phyloP scores from a whole-genome alignment of 2,888 invertebrate species.

The Stramonita haemastoma region DNA sequence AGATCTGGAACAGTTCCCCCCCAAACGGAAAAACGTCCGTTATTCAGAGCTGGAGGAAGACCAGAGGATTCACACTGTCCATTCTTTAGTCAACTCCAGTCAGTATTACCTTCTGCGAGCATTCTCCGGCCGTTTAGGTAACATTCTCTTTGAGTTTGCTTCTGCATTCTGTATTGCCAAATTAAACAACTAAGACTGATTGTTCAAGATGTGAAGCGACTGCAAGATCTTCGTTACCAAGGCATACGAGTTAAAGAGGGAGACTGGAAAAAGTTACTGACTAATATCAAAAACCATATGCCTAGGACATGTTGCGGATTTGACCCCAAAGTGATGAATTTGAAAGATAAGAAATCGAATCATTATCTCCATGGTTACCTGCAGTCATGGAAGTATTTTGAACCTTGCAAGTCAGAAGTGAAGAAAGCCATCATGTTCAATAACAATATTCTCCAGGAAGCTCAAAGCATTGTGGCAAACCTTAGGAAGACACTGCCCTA shows the following conservation, averaged over 20 bases:
- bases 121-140: conserved; percentile 18
- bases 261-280: neutral
- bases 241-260: neutral
- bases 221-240: neutral
- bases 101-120: neutral
- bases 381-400: conserved; percentile 38
- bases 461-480: neutral
- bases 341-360: neutral
- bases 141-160: conserved; percentile 27
- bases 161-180: conserved; percentile 25
- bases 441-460: neutral
- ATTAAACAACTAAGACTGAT: neutral
- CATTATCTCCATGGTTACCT: neutral
- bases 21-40: neutral
- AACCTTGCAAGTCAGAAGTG: conserved; percentile 12
- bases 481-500: neutral
- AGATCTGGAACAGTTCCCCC: neutral
- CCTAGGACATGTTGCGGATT: conserved; percentile 2
- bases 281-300: neutral
- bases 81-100: neutral
- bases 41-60: neutral
- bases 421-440: neutral
- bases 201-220: neutral
- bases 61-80: neutral
- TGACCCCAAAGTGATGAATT: neutral